Conservation (phyloP, 2,888 invertebrate species). For the Polylopha cassiicola region DNA sequence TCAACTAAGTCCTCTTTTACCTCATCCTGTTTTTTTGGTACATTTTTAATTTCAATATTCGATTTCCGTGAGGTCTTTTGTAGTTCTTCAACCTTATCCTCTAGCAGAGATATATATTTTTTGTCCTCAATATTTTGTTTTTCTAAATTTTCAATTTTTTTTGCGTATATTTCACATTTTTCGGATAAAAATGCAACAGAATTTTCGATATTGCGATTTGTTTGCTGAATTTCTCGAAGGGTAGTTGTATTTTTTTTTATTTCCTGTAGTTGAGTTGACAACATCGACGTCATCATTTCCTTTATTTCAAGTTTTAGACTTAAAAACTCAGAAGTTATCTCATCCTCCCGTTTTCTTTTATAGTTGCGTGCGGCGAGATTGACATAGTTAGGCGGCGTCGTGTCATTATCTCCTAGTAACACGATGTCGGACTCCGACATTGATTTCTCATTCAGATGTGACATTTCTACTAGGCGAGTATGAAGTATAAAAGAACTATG, state of each 20-base stretch:
- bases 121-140: not conserved
- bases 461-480: not conserved
- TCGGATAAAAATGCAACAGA: not conserved
- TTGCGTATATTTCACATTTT: not conserved
- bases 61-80: not conserved
- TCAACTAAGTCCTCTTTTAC: not conserved
- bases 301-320: not conserved
- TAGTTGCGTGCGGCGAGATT: not conserved
- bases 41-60: not conserved
- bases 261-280: not conserved
- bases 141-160: not conserved
- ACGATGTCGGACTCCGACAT: not conserved
- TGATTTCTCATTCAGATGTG: not conserved
- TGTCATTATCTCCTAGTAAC: not conserved
- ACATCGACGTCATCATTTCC: not conserved
- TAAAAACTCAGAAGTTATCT: not conserved
- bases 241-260: not conserved
- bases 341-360: not conserved
- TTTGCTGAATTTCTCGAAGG: not conserved
- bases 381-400: not conserved
- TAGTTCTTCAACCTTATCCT: not conserved
- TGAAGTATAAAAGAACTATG: no score
- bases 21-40: not conserved
- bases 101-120: not conserved
- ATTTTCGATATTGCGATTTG: conserved; percentile 1